phyloP scores from a whole-genome alignment of 2,113 vertebrate genomes.

The Neogobius melanostomus region DNA sequence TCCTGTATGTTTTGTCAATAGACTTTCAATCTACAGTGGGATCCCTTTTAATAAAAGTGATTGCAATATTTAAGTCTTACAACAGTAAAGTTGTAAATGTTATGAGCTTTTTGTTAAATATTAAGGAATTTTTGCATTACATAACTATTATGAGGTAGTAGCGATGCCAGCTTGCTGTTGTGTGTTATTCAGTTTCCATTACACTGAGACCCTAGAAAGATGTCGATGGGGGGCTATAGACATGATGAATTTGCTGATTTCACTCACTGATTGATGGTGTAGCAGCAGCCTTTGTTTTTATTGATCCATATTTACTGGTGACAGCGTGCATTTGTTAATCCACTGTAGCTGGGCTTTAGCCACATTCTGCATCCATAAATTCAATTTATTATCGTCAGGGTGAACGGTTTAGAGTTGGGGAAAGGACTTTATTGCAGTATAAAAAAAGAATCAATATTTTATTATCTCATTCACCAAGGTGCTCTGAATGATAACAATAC shows the following conservation, averaged over 20 bases:
- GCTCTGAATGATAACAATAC: background rate
- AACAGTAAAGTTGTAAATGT: too few relatives aligned
- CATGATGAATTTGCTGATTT: conserved; percentile 61
- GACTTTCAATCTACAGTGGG: too few relatives aligned
- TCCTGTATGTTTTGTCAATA: too few relatives aligned
- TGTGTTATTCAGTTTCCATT: background rate
- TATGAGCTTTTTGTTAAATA: too few relatives aligned
- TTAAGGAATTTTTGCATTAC: background rate
- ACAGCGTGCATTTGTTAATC: conserved; percentile 30
- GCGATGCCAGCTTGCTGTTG: background rate
- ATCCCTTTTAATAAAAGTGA: too few relatives aligned
- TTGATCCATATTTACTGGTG: conserved; percentile 51
- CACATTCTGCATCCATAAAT: conserved; percentile 48
- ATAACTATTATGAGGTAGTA: background rate
- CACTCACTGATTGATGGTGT: conserved; percentile 51
- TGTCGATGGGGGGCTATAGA: conserved; percentile 9
- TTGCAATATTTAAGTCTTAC: too few relatives aligned
- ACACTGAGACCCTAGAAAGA: background rate
- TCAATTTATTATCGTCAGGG: conserved; percentile 21
- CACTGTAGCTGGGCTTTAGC: conserved; percentile 30
- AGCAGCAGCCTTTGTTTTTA: conserved; percentile 45
- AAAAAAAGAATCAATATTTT: conserved; percentile 34
- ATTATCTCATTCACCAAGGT: background rate
- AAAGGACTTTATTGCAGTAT: conserved; percentile 15
- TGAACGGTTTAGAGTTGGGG: conserved; percentile 32